Base-by-base conservation (phyloP, 1,140 invertebrate genomes). In the Heterodera carotae region DNA sequence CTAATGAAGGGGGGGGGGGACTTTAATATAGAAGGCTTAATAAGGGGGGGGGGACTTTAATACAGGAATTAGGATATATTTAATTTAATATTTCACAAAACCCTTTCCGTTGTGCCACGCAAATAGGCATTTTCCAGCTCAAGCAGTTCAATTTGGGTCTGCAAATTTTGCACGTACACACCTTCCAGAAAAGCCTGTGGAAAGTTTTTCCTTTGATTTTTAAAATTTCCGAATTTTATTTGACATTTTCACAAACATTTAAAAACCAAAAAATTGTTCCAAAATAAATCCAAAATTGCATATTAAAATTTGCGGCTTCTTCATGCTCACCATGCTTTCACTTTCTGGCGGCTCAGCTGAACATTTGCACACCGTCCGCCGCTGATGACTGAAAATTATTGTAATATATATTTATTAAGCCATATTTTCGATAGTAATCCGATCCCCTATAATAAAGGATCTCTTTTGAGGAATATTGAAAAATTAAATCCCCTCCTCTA, bases 101-200 rank as follows among this genome's bases (percentile, higher is more conserved):
- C 62, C 29, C 62, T 29, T 66, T 66, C 62, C 1, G 62, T 33
- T 3, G 27, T 8, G 10, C 76, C 82, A 72, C 43, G 84, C 82
- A 83, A 82, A 71, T 84, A 83, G 2, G 29, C 59, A 64, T 84
- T 83, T 48, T 83, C 79, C 43, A 83, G 66, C 48, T 85, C 83
- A 5, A 83, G 59, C 31, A 85, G 67, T 33, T 85, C 81, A 43
- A 84, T 79, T 39, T 83, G 62, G 3, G 68, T 85, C 64, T 80
- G 80, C 56, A 83, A 70, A 70, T 83, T 83, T 64, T 83, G 75
- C 1, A 83, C 80, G 64, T 83, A 83, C 27, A 85, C 75, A 62
- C 83, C 79, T 43, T 83, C 80, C 48, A 83, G 53, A 60, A 84
- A 83, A 18, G 79, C 60, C 29, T 79, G 69, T 29, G 80, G 80